phyloP scores from a whole-genome alignment of 1,140 invertebrate species.

The Leptopilina boulardi region DNA sequence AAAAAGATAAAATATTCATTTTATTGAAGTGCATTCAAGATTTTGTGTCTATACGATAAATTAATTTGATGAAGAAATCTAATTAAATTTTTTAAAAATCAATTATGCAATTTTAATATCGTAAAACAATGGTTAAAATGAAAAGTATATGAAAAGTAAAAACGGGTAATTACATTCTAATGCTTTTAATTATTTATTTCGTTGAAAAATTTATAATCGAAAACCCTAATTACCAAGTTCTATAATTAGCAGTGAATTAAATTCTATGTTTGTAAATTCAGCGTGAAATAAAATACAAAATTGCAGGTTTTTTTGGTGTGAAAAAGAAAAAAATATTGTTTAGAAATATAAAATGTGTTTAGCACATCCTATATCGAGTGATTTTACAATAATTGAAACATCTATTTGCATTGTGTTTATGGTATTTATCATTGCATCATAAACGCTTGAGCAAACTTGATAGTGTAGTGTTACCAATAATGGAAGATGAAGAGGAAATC shows the following conservation, averaged over 20 bases:
- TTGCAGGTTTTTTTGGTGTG: neutral
- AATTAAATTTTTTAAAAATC: neutral
- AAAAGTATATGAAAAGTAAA: constrained; percentile 18
- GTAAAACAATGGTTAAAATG: neutral
- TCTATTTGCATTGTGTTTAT: constrained; percentile 1
- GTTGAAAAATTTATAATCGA: constrained; percentile 3
- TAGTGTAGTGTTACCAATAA: constrained; percentile 9
- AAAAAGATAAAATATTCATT: neutral
- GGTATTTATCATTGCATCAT: constrained; percentile 12
- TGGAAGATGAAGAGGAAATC: constrained; percentile 25
- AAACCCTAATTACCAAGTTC: neutral
- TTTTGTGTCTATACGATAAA: neutral
- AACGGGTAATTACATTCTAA: neutral
- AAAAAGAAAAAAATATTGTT: constrained; percentile 4
- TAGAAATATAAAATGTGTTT: neutral
- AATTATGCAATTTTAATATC: neutral
- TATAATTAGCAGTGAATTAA: neutral
- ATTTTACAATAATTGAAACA: neutral
- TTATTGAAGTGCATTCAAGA: neutral
- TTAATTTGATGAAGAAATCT: neutral
- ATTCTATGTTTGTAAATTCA: neutral
- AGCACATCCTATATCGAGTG: neutral
- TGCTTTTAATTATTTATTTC: neutral
- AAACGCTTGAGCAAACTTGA: neutral
- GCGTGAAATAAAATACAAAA: neutral